Evolutionary conservation across 2,797 vertebrate genomes (phyloP), one percentile per base, ranked within the genome.

Genomic region (Triplophysa yarkandensis): DNA sequence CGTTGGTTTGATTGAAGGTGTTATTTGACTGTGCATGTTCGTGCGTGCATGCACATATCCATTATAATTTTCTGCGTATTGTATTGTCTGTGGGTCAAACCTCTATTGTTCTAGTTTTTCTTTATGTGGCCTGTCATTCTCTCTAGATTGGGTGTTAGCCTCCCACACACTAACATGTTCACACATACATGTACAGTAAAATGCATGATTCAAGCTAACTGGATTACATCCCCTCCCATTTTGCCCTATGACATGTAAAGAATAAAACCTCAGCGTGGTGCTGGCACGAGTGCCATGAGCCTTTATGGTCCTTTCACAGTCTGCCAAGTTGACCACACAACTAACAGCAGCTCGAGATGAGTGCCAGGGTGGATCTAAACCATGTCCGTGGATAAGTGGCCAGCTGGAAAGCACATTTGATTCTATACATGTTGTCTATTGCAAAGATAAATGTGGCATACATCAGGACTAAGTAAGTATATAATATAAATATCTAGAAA

Each of bases 241-340:
- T 74, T 66, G 72, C 65, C 71, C 78, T 65, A 50, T 78, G 78
- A 78, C 68, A 77, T 64, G 74, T 39, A 67, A 52, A 74, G 46
- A 50, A 77, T 80, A 69, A 72, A 80, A 71, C 79, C 73, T 57
- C 62, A 55, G 30, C 66, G 30, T 57, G 68, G 54, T 1, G 4
- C 36, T 57, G 36, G 79, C 66, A 69, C 21, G 55, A 54, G 62
- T 43, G 54, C 28, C 32, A 46, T 60, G 43, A 71, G 19, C 52
- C 58, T 72, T 25, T 28, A 50, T 19, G 50, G 58, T 4, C 54
- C 46, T 44, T 71, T 67, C 39, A 44, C 68, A 55, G 68, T 57
- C 65, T 48, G 50, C 64, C 64, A 52, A 57, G 64, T 48, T 21
- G 63, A 43, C 68, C 41, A 30, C 50, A 72, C 58, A 71, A 54